phyloP scores from a whole-genome alignment of 2,113 vertebrate genomes.

The Rhinogobius similis region DNA sequence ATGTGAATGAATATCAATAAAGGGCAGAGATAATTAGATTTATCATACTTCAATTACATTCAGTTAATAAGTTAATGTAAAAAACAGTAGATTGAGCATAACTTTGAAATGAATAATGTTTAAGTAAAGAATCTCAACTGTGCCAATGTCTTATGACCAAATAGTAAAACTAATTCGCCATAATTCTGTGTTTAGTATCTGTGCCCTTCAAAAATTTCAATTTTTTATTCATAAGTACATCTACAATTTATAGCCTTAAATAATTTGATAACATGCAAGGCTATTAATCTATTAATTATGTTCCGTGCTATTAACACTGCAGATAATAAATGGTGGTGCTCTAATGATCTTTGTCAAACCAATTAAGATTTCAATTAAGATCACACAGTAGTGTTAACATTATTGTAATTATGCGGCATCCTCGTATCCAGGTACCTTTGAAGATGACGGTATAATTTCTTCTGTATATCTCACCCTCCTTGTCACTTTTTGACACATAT shows the following conservation, averaged over 20 bases:
- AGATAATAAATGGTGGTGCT: constrained; percentile 32
- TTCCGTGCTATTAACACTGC: constrained; percentile 19
- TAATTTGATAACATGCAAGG: not conserved
- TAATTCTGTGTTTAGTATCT: too few species aligned
- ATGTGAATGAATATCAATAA: too few species aligned
- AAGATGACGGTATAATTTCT: constrained; percentile 96
- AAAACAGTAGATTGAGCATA: too few species aligned
- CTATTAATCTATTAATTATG: constrained; percentile 35
- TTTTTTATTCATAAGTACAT: too few species aligned
- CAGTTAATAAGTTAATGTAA: too few species aligned
- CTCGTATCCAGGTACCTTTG: constrained; percentile 78
- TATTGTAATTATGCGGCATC: not conserved
- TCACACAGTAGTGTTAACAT: constrained; percentile 8
- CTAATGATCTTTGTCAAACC: constrained; percentile 23
- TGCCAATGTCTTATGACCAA: too few species aligned
- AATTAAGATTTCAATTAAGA: constrained; percentile 52
- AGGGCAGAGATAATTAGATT: too few species aligned
- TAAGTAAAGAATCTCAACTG: too few species aligned
- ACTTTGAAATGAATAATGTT: too few species aligned
- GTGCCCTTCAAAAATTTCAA: too few species aligned
- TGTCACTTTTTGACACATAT: not conserved
- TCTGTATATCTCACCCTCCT: not conserved
- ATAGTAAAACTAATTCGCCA: too few species aligned
- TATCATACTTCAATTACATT: too few species aligned
- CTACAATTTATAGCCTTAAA: not conserved